Evolutionary conservation across 30 jellyfish, hydroid and myxozoan species (phyloP), one percentile per base, ranked within the genome.

Genomic region (Chironex yamaguchii): DNA sequence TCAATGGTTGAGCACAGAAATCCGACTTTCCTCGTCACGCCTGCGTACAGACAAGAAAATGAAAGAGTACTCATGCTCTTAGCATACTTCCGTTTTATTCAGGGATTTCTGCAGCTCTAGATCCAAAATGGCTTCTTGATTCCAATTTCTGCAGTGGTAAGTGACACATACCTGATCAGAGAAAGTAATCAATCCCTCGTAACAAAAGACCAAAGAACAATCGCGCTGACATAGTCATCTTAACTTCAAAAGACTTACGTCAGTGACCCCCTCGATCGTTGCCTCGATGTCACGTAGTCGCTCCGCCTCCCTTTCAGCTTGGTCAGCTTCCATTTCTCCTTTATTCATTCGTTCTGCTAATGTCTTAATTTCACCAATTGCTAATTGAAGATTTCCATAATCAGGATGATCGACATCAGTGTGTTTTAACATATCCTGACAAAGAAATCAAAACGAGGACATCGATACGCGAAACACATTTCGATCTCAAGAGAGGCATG

Each of bases 271-370:
- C 52, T 95, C 99, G 24, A 95, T 95, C 6, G 99, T 89, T 14
- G 95, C 97, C 87, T 89, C 98, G 51, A 95, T 91, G 67, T 95
- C 99, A 11, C 99, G 96, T 52, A 95, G 83, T 35, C 84, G 71
- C 34, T 95, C 99, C 23, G 96, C 96, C 81, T 95, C 99, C 71
- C 85, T 90, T 79, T 95, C 99, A 71, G 99, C 99, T 49, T 95
- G 99, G 67, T 95, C 99, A 23, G 99, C 99, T 79, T 95, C 99
- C 88, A 84, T 82, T 81, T 95, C 99, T n/a, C 99, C 99, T 50
- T 89, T 95, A 73, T 95, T 95, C 99, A 95, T 95, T 42, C 99
- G 52, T 26, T 95, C 99, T 3, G 99, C 99, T 34, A 95, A 75
- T 2, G 99, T 90, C 74, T 95, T 90, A 84, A 95, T 95, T 71